A percentile compares a stretch with the other conserved stretches of the same genome.
These are phyloP conservation scores for Cheilinus undulatus DNA, from an alignment of 2,113 vertebrate species.

Conservation along the genomic window DNA sequence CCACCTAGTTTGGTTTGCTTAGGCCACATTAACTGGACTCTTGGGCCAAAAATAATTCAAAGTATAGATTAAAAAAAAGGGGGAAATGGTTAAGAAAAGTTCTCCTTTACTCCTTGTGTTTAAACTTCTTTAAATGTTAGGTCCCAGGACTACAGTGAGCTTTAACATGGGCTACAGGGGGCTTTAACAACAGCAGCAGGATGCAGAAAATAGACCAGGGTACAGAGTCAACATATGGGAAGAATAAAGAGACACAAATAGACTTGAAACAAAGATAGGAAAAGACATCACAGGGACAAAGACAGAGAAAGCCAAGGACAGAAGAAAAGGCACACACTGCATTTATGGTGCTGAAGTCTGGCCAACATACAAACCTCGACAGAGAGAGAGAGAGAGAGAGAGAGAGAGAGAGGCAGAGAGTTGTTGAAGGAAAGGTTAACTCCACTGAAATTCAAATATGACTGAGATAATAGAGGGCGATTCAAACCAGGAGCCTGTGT, in stretches of 20 bases:
- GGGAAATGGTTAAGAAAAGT: no score
- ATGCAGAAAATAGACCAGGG: neutral
- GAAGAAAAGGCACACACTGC: slow-evolving; percentile 18
- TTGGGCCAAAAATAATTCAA: no score
- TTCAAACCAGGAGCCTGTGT: slow-evolving; percentile 38
- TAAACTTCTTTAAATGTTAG: no score
- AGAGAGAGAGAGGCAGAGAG: no score
- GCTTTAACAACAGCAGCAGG: no score
- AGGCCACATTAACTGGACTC: no score
- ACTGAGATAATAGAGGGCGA: slow-evolving; percentile 20
- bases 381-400: no score
- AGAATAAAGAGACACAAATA: neutral
- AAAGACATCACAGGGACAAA: neutral
- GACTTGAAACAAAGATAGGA: neutral
- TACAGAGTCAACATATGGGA: neutral
- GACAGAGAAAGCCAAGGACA: slow-evolving; percentile 9
- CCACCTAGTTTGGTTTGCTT: no score
- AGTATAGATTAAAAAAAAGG: no score
- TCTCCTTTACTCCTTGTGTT: no score
- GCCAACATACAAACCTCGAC: slow-evolving; percentile 34
- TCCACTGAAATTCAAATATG: slow-evolving; percentile 47
- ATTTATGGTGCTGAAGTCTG: slow-evolving; percentile 48
- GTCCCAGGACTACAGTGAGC: no score
- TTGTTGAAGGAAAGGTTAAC: slow-evolving; percentile 45
- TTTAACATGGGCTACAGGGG: no score